Percentiles rank a stretch among this genome's conserved stretches.
Evolutionary conservation across 1,140 invertebrate genomes (phyloP).

Genomic region (Trissolcus basalis): DNA sequence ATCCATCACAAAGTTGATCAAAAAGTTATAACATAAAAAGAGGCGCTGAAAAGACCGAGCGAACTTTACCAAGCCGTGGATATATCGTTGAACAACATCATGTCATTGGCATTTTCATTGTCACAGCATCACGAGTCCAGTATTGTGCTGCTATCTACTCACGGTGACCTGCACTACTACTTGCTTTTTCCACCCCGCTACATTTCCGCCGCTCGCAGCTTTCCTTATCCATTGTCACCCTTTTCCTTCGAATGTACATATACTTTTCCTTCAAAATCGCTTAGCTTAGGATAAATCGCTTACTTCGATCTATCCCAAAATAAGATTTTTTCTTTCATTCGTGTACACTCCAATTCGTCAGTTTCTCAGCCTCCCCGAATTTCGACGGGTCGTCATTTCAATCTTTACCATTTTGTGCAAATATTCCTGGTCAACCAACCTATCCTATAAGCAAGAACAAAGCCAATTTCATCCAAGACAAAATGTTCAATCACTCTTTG

Average conservation of each 20-base stretch:
- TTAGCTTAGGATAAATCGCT: no score
- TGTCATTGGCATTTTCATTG: conserved; percentile 62
- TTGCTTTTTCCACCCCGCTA: conserved; percentile 20
- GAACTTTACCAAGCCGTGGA: conserved; percentile 47
- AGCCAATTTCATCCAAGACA: no score
- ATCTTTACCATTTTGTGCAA: no score
- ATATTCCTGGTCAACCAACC: no score
- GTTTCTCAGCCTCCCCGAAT: no score
- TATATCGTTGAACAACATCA: conserved; percentile 35
- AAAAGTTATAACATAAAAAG: conserved; percentile 44
- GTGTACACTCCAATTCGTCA: no score
- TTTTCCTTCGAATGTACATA: conserved; percentile 5
- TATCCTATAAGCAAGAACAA: no score
- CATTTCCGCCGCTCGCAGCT: conserved; percentile 24
- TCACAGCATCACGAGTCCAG: conserved; percentile 31
- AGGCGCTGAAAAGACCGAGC: conserved; percentile 43
- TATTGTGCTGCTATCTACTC: conserved; percentile 60
- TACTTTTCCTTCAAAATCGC: conserved; percentile 1
- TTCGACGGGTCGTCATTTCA: no score
- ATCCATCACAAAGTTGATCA: no score
- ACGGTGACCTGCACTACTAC: conserved; percentile 59
- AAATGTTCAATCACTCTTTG: no score
- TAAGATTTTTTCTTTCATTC: no score
- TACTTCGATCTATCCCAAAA: no score
- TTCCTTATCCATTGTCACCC: conserved; percentile 34